Percentiles rank a stretch among this genome's conserved stretches.
Evolutionary conservation across 2,113 vertebrate genomes (phyloP).

Genomic region (Tauraco erythrolophus): DNA sequence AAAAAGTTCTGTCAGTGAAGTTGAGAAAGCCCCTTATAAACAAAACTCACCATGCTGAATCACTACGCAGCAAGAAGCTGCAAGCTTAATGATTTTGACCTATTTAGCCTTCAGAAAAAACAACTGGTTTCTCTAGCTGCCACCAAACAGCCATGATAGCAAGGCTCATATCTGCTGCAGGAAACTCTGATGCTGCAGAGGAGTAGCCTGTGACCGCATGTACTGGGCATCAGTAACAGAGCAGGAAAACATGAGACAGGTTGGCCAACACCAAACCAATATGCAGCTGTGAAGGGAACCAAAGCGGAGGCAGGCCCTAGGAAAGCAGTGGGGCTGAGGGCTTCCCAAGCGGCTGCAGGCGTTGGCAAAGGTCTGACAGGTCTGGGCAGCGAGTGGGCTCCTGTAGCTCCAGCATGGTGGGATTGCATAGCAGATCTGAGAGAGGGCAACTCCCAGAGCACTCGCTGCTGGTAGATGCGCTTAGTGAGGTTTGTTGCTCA

Average conservation of each 20-base stretch:
- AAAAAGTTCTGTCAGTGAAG: background rate
- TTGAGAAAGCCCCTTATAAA: background rate
- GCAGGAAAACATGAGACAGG: fast-evolving
- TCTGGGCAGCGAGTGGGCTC: fast-evolving
- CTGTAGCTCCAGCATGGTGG: fast-evolving
- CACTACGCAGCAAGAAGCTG: background rate
- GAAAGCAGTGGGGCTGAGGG: fast-evolving
- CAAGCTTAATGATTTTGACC: background rate
- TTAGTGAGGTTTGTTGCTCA: background rate
- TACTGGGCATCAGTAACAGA: fast-evolving
- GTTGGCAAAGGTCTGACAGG: background rate
- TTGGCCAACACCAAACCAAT: fast-evolving
- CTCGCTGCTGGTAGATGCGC: too few relatives aligned
- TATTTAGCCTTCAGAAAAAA: background rate
- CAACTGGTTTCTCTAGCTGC: background rate
- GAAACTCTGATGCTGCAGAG: background rate
- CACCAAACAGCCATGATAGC: background rate
- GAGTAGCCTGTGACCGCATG: fast-evolving
- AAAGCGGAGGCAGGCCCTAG: background rate
- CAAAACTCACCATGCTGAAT: background rate
- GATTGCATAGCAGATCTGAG: fast-evolving
- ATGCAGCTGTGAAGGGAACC: fast-evolving
- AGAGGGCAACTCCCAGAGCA: background rate
- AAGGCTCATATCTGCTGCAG: background rate
- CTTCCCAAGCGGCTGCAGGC: background rate